Conservation (phyloP, 1,140 invertebrate genomes). For the Aricia agestis region DNA sequence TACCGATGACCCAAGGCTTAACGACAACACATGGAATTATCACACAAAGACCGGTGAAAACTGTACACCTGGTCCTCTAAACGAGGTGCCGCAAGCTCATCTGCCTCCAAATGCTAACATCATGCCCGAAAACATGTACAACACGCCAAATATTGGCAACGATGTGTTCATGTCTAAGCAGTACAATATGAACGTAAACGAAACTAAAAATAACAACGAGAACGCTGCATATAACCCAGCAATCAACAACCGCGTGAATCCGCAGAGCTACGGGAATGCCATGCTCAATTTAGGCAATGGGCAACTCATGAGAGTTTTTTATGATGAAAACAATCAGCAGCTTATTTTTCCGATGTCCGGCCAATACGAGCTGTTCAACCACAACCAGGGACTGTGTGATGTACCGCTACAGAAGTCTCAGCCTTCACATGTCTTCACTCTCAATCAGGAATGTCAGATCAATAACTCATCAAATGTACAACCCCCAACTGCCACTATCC, state of each 20-base stretch:
- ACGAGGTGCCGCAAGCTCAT: conserved; percentile 47
- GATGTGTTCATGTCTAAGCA: conserved; percentile 64
- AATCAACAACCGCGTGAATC: conserved; percentile 45
- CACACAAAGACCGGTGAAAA: conserved; percentile 53
- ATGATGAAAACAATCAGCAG: conserved; percentile 68
- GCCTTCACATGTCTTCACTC: conserved; percentile 48
- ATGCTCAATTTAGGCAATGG: conserved; percentile 68
- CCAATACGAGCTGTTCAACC: conserved; percentile 67
- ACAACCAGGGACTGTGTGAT: conserved; percentile 53
- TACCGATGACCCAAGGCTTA: conserved; percentile 64
- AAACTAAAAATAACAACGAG: conserved; percentile 49
- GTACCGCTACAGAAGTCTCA: conserved; percentile 42
- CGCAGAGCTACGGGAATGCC: conserved; percentile 62
- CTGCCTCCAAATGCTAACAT: conserved; percentile 41
- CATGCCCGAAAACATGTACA: conserved; percentile 57
- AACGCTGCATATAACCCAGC: conserved; percentile 48
- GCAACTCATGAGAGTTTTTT: conserved; percentile 61
- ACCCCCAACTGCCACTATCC: conserved; percentile 37
- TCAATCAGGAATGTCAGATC: conserved; percentile 53
- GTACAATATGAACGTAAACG: conserved; percentile 48
- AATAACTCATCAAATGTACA: conserved; percentile 50
- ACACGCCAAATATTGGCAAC: conserved; percentile 45
- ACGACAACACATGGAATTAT: conserved; percentile 68
- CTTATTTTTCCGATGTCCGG: conserved; percentile 66
- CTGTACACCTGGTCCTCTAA: conserved; percentile 49